Evolutionary conservation across 2,888 invertebrate species (phyloP), one percentile per base, ranked within the genome.

Genomic region (Apomyelois bistriatella): DNA sequence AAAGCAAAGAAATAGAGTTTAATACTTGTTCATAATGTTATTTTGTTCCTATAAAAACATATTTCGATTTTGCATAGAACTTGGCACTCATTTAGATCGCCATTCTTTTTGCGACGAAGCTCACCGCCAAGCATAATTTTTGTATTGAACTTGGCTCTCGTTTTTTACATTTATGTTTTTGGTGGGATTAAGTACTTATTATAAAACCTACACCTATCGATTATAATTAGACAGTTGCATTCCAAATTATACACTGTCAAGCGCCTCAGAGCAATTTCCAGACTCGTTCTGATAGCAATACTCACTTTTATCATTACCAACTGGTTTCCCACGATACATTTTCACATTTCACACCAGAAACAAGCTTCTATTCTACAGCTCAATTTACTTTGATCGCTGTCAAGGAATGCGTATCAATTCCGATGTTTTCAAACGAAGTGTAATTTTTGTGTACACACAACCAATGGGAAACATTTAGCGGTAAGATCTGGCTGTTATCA

Each of bases 391-490:
- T 42, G 43, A 43, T 43, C 40, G 13, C 32, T 30, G 32, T 50
- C n/a, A 50, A 16, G 48, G 48, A 41, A 50, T 40, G 30, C 71
- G 70, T 70, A 75, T 76, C 74, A 74, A 74, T 76, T 50, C 36
- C 51, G 60, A 66, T 65, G 64, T 58, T 64, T 60, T 56, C 56
- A 72, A 82, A 82, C 77, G 67, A 74, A 67, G 61, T 61, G 74
- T 82, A 82, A 83, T 79, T 78, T 64, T 62, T 70, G 65, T 43
- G 72, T 70, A 82, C 81, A 82, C 76, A 79, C 43, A 49, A 57
- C 60, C 65, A 68, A 74, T 74, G 75, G 76, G 74, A 72, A 69
- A 64, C 76, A 74, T 69, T 83, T 82, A 82, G 78, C 79, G 62
- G 63, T 51, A 57, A 65, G 60, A 60, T 58, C 62, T 59, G 54